phyloP scores from a whole-genome alignment of 1,140 invertebrate species.

The Papilio polytes region DNA sequence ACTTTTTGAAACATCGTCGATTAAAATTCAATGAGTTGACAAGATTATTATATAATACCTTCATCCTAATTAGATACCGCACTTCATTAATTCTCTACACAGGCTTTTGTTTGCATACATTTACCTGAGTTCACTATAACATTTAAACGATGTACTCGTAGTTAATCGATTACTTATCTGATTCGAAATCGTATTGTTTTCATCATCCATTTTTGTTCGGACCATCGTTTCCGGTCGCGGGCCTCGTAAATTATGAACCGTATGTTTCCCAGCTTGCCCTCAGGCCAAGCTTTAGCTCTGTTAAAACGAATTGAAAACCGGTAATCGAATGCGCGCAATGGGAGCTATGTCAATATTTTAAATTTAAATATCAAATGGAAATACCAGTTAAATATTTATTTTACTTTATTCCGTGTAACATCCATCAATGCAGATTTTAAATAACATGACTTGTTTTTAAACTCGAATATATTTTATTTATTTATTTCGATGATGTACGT shows the following conservation, averaged over 20 bases:
- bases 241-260: conserved; percentile 80
- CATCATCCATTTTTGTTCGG: conserved; percentile 78
- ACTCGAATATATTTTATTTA: conserved; percentile 60
- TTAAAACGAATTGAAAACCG: conserved; percentile 82
- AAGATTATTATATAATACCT: conserved; percentile 60
- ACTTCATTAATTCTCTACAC: conserved; percentile 48
- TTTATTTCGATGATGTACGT: conserved; percentile 35
- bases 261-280: conserved; percentile 77
- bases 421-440: conserved; percentile 64
- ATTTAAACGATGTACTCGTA: conserved; percentile 65
- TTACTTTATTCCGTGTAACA: conserved; percentile 60
- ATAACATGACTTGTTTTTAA: conserved; percentile 62
- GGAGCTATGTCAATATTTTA: conserved; percentile 81
- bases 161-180: conserved; percentile 77
- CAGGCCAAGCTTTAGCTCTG: conserved; percentile 70
- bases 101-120: conserved; percentile 39
- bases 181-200: conserved; percentile 80
- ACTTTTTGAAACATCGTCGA: conserved; percentile 72
- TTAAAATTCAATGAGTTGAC: conserved; percentile 69
- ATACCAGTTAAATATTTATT: conserved; percentile 71
- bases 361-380: conserved; percentile 79
- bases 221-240: conserved; percentile 76
- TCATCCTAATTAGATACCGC: conserved; percentile 40
- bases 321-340: conserved; percentile 80
- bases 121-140: conserved; percentile 48